Evolutionary conservation across 2,888 invertebrate species (phyloP), one percentile per base, ranked within the genome.

Genomic region (Venustoraphidia nigricollis): DNA sequence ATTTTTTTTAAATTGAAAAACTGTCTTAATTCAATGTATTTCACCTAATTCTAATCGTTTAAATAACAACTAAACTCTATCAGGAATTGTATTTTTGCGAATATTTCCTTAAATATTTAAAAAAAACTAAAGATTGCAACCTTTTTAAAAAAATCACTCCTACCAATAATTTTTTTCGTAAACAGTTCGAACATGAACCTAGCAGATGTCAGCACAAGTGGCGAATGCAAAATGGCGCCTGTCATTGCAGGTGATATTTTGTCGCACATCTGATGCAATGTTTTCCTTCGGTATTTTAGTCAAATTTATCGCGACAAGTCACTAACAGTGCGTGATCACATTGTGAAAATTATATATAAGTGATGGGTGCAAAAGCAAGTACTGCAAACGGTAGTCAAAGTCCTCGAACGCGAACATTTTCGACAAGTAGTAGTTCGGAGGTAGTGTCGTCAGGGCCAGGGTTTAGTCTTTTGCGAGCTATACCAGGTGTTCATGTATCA

Each of bases 301-400:
- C 13, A 37, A 37, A 17, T 36, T 36, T 13, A 27, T 10, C 39
- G 60, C 55, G 60, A 60, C 47, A 40, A 40, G 10, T 59, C 60
- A 14, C 61, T 61, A 44, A 60, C 61, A 46, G 61, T 61, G 27
- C 44, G 50, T 42, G 46, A 38, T 44, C 43, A 41, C 42, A 48
- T 37, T 50, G 49, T 48, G 51, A 52, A 41, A 45, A 49, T 13
- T 50, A 48, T 34, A 51, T 48, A 68, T 69, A 67, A 58, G 60
- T 61, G 59, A 88, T 88, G 87, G 87, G 87, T 72, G 87, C 85
- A 66, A 87, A 86, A 72, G 79, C 86, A 61, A 87, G 87, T 67
- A 86, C 86, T 57, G 83, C 84, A 57, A 81, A 78, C 66, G 80
- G 79, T 60, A 81, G 82, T 61, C 80, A 81, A 68, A 81, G 81